phyloP scores from a whole-genome alignment of 2,888 invertebrate species.

The Tetheella fluctuosa region DNA sequence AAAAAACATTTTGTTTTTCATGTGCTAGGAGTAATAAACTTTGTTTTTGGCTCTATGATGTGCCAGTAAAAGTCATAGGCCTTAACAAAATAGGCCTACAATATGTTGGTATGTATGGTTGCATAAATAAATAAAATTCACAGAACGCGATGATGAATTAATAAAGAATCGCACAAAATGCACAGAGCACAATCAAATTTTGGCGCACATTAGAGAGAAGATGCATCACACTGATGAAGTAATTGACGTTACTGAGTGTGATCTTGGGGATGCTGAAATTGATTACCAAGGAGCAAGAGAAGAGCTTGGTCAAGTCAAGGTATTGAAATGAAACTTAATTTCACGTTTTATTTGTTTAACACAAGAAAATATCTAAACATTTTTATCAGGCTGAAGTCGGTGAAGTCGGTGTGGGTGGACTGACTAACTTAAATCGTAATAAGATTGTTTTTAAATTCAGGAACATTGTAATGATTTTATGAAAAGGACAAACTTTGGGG shows the following conservation, averaged over 20 bases:
- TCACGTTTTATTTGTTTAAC: conserved; percentile 10
- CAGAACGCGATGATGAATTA: conserved; percentile 77
- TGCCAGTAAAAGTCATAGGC: background rate
- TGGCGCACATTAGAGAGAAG: conserved; percentile 79
- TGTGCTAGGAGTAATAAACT: too few relatives aligned
- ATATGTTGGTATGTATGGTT: background rate
- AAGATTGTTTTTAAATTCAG: too few relatives aligned
- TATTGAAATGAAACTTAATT: conserved; percentile 26
- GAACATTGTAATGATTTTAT: too few relatives aligned
- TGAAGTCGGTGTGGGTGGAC: too few relatives aligned
- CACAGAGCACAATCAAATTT: conserved; percentile 76
- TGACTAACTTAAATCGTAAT: too few relatives aligned
- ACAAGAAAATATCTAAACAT: too few relatives aligned
- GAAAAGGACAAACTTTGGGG: too few relatives aligned
- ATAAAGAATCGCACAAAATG: conserved; percentile 73
- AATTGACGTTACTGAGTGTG: conserved; percentile 74
- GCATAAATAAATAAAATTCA: conserved; percentile 11
- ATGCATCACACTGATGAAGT: conserved; percentile 78
- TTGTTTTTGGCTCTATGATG: too few relatives aligned
- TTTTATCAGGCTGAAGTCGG: too few relatives aligned
- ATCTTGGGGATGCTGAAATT: conserved; percentile 73
- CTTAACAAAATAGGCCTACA: background rate
- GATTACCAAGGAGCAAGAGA: conserved; percentile 70
- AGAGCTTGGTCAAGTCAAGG: conserved; percentile 67
- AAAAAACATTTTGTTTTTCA: too few relatives aligned